Conservation (phyloP, 2,797 vertebrate species). For the Sebastes diaconus region DNA sequence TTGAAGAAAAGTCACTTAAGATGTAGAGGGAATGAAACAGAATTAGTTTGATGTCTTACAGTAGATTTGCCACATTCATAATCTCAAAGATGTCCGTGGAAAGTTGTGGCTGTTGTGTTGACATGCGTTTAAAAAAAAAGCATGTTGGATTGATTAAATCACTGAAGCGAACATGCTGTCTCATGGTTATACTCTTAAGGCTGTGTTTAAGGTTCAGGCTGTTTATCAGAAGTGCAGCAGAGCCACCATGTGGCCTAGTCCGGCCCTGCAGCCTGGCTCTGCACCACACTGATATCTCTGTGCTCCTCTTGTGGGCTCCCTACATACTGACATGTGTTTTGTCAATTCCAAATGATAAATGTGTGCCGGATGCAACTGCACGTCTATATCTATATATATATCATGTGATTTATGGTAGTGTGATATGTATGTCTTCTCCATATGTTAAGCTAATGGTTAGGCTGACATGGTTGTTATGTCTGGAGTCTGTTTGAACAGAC, state of each 20-base stretch:
- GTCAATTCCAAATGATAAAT: slow-evolving; percentile 8
- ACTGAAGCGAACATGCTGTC: background rate
- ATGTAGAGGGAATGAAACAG: background rate
- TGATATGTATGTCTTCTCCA: background rate
- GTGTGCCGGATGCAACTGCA: background rate
- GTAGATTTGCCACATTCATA: background rate
- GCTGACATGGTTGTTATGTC: background rate
- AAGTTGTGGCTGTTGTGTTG: background rate
- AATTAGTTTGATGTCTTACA: background rate
- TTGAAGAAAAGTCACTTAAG: background rate
- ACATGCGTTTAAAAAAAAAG: slow-evolving; percentile 1
- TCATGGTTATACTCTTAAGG: background rate
- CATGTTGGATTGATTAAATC: slow-evolving; percentile 2
- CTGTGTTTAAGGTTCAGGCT: background rate
- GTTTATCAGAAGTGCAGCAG: slow-evolving; percentile 49
- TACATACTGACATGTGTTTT: slow-evolving; percentile 20
- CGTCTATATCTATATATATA: background rate
- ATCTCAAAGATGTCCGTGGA: background rate
- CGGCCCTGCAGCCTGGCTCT: slow-evolving; percentile 37
- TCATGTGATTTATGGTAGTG: background rate
- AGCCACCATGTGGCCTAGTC: slow-evolving; percentile 72
- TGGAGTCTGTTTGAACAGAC: background rate
- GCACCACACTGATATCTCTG: background rate
- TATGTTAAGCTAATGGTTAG: background rate
- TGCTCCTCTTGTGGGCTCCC: background rate